These are phyloP conservation scores for human DNA, from an alignment of 2,113 vertebrate genomes.

Conservation along the genomic window DNA sequence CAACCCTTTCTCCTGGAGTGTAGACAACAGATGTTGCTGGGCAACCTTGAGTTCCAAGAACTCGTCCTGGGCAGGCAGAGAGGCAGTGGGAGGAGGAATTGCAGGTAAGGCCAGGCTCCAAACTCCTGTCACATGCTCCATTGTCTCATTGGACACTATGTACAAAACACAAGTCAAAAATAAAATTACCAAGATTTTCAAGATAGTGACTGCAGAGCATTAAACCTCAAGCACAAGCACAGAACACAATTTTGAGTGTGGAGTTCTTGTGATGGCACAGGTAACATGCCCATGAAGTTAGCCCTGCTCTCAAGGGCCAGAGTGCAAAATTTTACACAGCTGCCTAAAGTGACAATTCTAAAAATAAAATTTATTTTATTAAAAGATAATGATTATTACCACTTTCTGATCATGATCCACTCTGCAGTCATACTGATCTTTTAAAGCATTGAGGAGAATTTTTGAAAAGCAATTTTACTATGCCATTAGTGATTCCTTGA, in stretches of 20 bases:
- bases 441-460: background rate
- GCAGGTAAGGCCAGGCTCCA: background rate
- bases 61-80: background rate
- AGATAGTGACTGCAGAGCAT: background rate
- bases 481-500: background rate
- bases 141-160: background rate
- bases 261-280: background rate
- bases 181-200: background rate
- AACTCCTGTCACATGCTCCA: background rate
- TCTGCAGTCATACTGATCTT: background rate
- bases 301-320: background rate
- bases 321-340: background rate
- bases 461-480: background rate
- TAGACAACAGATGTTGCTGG: background rate
- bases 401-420: background rate
- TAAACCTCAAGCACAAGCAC: background rate
- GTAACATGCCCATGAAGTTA: background rate
- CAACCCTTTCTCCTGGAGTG: background rate
- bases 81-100: background rate
- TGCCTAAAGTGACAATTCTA: background rate
- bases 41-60: background rate
- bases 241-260: background rate
- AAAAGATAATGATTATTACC: background rate
- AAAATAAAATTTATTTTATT: background rate
- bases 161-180: background rate